Evolutionary conservation across 2,113 vertebrate genomes (phyloP).

Genomic region (Pterophyllum scalare): DNA sequence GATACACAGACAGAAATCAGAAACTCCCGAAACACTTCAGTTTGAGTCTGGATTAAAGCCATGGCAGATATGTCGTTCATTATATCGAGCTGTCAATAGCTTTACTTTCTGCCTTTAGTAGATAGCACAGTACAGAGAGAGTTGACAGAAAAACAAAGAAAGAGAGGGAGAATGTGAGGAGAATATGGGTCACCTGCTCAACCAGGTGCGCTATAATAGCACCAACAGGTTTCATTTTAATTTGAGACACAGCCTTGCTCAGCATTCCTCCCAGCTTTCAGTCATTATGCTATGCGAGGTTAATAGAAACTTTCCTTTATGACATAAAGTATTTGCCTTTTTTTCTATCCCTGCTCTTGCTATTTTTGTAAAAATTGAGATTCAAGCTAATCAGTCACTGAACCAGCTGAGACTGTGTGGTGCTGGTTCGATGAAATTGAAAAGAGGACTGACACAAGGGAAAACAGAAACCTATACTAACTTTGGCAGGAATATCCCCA

Average conservation of each 20-base stretch:
- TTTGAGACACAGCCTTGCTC: too few relatives aligned
- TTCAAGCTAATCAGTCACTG: neutral
- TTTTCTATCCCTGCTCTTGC: neutral
- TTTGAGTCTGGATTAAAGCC: neutral
- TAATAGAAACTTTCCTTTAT: neutral
- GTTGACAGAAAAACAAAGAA: too few relatives aligned
- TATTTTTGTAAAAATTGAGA: neutral
- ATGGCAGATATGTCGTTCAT: neutral
- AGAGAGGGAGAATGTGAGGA: too few relatives aligned
- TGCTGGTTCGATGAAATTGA: neutral
- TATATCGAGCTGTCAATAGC: neutral
- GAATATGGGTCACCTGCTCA: too few relatives aligned
- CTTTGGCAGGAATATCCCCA: neutral
- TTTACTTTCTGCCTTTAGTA: neutral
- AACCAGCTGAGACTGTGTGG: neutral
- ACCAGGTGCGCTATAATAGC: too few relatives aligned
- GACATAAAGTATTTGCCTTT: neutral
- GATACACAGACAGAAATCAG: neutral
- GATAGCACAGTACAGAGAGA: neutral
- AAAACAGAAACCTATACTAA: neutral
- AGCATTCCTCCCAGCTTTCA: too few relatives aligned
- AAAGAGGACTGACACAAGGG: neutral
- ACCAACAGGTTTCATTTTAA: too few relatives aligned
- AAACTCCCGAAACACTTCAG: neutral
- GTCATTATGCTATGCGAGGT: neutral